Conservation (phyloP, 2,113 vertebrate genomes). For the Halichoerus grypus region DNA sequence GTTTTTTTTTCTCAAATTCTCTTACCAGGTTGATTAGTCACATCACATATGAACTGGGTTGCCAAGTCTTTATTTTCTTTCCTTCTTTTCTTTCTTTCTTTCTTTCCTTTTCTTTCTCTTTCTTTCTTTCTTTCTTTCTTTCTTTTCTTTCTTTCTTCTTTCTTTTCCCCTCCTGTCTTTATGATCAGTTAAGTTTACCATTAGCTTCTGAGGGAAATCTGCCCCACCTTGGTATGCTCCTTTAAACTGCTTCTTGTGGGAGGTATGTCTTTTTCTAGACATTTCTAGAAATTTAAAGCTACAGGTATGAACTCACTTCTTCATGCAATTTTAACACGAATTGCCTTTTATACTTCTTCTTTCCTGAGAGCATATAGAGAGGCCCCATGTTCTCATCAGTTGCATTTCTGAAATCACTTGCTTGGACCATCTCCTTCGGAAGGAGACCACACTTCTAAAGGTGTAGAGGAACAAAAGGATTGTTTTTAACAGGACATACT, state of each 20-base stretch:
- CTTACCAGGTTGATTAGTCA: neutral
- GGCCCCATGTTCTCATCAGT: neutral
- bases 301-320: neutral
- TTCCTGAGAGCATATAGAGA: neutral
- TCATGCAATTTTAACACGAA: neutral
- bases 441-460: neutral
- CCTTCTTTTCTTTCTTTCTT: neutral
- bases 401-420: neutral
- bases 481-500: neutral
- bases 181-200: neutral
- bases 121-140: rapidly evolving
- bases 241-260: neutral
- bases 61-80: neutral
- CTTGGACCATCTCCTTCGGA: neutral
- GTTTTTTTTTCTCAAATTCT: neutral
- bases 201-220: neutral
- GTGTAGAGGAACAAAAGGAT: neutral
- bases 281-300: constrained; percentile 22
- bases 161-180: neutral
- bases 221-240: neutral
- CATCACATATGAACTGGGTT: neutral
- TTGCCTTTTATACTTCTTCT: neutral
- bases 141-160: neutral
- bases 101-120: neutral
- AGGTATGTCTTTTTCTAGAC: neutral